phyloP scores from a whole-genome alignment of 2,888 invertebrate species.

The Volucella inanis region DNA sequence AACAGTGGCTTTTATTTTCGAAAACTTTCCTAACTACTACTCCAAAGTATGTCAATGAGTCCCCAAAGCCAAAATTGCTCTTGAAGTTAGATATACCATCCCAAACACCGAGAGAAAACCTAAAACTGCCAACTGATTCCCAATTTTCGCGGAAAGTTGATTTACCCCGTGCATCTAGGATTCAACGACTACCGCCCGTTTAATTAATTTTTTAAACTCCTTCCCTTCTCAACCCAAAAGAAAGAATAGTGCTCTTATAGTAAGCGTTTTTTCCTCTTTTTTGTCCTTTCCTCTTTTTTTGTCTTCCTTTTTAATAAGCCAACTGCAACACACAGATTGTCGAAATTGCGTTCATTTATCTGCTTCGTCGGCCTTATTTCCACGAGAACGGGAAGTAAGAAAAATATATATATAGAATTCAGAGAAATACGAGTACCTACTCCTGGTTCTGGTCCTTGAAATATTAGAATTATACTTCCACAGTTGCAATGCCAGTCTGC shows the following conservation, averaged over 20 bases:
- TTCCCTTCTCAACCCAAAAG: background rate
- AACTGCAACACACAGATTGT: constrained; percentile 58
- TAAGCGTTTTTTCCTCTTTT: constrained; percentile 1
- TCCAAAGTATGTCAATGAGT: constrained; percentile 47
- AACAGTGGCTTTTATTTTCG: background rate
- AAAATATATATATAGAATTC: background rate
- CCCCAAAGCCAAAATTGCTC: constrained; percentile 8
- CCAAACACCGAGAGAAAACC: background rate
- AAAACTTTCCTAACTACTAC: background rate
- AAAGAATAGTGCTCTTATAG: constrained; percentile 14
- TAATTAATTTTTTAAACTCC: constrained; percentile 49
- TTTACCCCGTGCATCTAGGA: constrained; percentile 34
- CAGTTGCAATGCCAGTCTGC: constrained; percentile 8
- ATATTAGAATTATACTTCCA: constrained; percentile 38
- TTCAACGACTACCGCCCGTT: constrained; percentile 11
- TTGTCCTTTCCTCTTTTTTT: background rate
- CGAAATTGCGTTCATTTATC: constrained; percentile 61
- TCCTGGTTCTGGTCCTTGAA: constrained; percentile 30
- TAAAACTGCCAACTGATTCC: constrained; percentile 40
- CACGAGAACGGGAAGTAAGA: background rate
- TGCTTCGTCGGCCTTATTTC: constrained; percentile 40
- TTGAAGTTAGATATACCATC: background rate
- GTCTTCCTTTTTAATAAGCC: constrained; percentile 18
- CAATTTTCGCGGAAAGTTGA: constrained; percentile 58
- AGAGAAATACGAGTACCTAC: background rate